phyloP scores from a whole-genome alignment of 2,113 vertebrate genomes.

The Paramormyrops kingsleyae region DNA sequence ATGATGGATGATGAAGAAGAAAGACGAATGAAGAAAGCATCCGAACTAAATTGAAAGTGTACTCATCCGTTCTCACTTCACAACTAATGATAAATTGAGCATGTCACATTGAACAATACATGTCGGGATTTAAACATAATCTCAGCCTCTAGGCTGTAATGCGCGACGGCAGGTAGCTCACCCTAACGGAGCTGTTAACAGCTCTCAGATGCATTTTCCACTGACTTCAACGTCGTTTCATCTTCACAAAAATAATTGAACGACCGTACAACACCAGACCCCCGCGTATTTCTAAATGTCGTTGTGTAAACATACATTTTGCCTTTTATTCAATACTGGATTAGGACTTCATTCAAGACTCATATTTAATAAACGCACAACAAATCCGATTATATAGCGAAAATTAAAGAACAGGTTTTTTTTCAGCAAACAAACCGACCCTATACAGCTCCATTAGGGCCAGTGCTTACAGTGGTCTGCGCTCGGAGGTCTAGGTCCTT shows the following conservation, averaged over 20 bases:
- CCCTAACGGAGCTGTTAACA: conserved; percentile 33
- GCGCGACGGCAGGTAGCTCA: conserved; percentile 61
- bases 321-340: conserved; percentile 11
- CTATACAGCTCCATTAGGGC: background rate
- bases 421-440: background rate
- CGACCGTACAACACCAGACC: conserved; percentile 14
- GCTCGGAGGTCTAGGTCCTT: background rate
- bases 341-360: conserved; percentile 15
- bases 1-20: conserved; percentile 87
- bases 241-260: conserved; percentile 28
- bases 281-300: conserved; percentile 12
- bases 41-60: conserved; percentile 99
- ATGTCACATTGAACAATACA: conserved; percentile 94
- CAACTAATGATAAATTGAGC: conserved; percentile 99
- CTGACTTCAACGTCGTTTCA: conserved; percentile 19
- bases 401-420: background rate
- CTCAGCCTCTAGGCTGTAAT: conserved; percentile 53
- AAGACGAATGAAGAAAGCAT: conserved; percentile 97
- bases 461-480: background rate
- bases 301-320: conserved; percentile 17
- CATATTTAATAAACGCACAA: conserved; percentile 14
- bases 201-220: conserved; percentile 21
- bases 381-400: background rate
- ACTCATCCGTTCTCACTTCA: conserved; percentile 96
- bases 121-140: conserved; percentile 69